phyloP scores from a whole-genome alignment of 2,797 vertebrate genomes.

The Oceanodroma leucorhoa region DNA sequence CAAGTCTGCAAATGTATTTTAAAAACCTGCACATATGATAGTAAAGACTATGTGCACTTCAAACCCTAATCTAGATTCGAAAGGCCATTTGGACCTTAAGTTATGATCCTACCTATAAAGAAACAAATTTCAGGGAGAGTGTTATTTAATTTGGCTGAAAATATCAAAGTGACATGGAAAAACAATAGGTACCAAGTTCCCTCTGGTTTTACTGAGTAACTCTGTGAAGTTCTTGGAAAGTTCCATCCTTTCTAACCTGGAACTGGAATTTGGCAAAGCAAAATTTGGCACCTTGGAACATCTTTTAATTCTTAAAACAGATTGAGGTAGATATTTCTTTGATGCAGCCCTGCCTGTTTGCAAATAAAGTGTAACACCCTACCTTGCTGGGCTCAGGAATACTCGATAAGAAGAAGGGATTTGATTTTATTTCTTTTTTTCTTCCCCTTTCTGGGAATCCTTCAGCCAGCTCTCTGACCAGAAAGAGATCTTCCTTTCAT shows the following conservation, averaged over 20 bases:
- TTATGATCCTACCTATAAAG: background rate
- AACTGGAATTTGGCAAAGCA: slow-evolving; percentile 12
- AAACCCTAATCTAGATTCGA: background rate
- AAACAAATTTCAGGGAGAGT: background rate
- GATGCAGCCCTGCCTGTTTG: background rate
- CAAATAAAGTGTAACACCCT: background rate
- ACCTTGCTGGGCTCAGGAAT: background rate
- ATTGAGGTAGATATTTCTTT: background rate
- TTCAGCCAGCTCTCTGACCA: background rate
- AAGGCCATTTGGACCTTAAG: background rate
- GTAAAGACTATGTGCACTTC: background rate
- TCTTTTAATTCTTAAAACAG: slow-evolving; percentile 17
- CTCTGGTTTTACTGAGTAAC: background rate
- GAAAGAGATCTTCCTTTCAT: background rate
- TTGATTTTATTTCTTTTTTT: background rate
- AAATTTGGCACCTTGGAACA: background rate
- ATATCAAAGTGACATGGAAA: background rate
- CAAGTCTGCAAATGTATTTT: background rate
- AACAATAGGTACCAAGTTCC: background rate
- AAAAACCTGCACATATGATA: background rate
- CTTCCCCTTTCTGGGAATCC: background rate
- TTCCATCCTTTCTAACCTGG: background rate
- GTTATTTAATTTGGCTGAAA: background rate
- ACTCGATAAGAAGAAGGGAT: background rate
- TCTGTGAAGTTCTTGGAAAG: slow-evolving; percentile 13